phyloP scores from a whole-genome alignment of 2,888 invertebrate genomes.

The Pristionchus japonicus region DNA sequence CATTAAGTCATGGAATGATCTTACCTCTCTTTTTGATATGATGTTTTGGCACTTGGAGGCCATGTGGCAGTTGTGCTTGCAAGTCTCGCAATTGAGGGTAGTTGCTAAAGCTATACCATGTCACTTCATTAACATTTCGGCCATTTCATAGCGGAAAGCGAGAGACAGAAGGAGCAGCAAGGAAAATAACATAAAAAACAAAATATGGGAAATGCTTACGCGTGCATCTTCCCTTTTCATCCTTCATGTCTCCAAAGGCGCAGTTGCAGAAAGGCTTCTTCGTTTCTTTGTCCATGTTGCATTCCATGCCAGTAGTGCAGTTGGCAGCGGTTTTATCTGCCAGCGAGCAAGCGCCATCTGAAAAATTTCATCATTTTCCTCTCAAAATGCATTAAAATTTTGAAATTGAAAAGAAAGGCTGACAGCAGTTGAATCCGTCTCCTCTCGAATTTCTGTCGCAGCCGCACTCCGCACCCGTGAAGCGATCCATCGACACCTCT shows the following conservation, averaged over 20 bases:
- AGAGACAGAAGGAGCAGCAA: no score
- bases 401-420: no score
- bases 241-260: not conserved
- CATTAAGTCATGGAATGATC: no score
- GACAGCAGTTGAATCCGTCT: slow-evolving; percentile 47
- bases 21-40: no score
- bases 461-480: slow-evolving; percentile 33
- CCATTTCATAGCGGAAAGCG: no score
- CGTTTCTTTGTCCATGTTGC: not conserved
- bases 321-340: not conserved
- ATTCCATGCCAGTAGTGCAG: not conserved
- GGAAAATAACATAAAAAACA: not conserved
- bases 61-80: slow-evolving; percentile 46
- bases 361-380: not conserved
- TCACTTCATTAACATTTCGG: not conserved
- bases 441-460: not conserved
- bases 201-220: not conserved
- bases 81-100: not conserved
- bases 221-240: not conserved
- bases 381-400: no score
- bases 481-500: slow-evolving; percentile 1
- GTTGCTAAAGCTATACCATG: slow-evolving; percentile 15
- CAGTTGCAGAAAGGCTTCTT: not conserved
- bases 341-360: not conserved
- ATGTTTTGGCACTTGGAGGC: slow-evolving; percentile 33